phyloP scores from a whole-genome alignment of 1,140 invertebrate genomes.

The Trichoplusia ni region DNA sequence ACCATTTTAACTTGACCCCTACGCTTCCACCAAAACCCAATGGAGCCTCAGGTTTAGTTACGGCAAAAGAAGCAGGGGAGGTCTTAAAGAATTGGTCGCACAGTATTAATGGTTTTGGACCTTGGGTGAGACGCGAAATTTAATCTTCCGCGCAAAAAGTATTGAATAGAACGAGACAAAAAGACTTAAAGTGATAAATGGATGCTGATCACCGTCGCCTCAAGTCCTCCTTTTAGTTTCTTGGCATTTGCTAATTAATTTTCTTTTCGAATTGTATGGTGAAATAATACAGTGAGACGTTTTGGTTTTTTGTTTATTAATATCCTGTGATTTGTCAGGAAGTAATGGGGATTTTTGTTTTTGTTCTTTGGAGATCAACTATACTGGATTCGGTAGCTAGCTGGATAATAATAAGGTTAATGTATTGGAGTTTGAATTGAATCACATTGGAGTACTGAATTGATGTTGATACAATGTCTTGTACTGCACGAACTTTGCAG shows the following conservation, averaged over 20 bases:
- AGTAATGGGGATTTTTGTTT: no score
- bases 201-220: slow-evolving; percentile 60
- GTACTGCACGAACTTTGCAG: no score
- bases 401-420: no score
- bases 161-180: slow-evolving; percentile 73
- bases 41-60: not conserved
- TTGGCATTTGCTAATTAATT: slow-evolving; percentile 33
- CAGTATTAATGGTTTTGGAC: slow-evolving; percentile 72
- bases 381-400: no score
- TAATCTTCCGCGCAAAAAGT: slow-evolving; percentile 77
- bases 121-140: slow-evolving; percentile 67
- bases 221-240: slow-evolving; percentile 42
- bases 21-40: slow-evolving; percentile 30
- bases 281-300: not conserved
- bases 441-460: no score
- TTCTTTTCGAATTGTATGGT: not conserved
- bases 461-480: no score
- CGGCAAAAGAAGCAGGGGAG: slow-evolving; percentile 28
- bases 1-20: slow-evolving; percentile 50
- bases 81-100: slow-evolving; percentile 48
- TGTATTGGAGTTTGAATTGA: no score
- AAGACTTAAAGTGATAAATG: slow-evolving; percentile 73
- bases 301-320: not conserved
- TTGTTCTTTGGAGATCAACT: no score
- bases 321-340: no score